Conservation (phyloP, 2,888 invertebrate genomes). For the Lottia scabra region DNA sequence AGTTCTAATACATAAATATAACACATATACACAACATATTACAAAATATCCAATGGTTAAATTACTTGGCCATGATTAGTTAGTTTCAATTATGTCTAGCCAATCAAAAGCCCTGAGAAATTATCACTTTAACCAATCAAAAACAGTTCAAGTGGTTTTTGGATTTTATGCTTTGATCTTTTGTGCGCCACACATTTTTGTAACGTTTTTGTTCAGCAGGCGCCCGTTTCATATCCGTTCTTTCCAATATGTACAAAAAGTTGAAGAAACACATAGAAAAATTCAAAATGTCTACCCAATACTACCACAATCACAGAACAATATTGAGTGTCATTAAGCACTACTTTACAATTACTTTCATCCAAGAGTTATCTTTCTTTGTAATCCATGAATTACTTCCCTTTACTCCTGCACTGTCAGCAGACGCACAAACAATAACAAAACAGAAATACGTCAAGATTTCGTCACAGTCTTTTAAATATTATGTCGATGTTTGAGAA, state of each 20-base stretch:
- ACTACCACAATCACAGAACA: slow-evolving; percentile 4
- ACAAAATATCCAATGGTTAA: too few species aligned
- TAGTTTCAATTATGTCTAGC: background rate
- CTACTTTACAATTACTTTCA: background rate
- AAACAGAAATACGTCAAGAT: too few species aligned
- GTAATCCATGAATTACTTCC: too few species aligned
- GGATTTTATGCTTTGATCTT: background rate
- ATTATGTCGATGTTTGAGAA: too few species aligned
- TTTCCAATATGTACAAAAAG: too few species aligned
- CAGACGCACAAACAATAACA: too few species aligned
- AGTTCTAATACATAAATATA: too few species aligned
- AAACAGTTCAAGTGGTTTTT: background rate
- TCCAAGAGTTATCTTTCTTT: background rate
- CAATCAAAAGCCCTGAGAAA: slow-evolving; percentile 4
- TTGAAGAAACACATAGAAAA: background rate
- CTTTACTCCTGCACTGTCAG: too few species aligned
- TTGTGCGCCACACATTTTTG: background rate
- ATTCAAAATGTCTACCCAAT: slow-evolving; percentile 1
- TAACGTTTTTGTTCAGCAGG: background rate
- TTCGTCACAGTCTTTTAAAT: too few species aligned
- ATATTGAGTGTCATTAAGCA: slow-evolving; percentile 1
- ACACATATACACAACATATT: too few species aligned
- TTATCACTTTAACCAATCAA: background rate
- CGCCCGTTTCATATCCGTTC: too few species aligned
- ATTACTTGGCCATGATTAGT: too few species aligned